Base-by-base conservation (phyloP, 2,113 vertebrate species). In the Lophochroa leadbeateri region DNA sequence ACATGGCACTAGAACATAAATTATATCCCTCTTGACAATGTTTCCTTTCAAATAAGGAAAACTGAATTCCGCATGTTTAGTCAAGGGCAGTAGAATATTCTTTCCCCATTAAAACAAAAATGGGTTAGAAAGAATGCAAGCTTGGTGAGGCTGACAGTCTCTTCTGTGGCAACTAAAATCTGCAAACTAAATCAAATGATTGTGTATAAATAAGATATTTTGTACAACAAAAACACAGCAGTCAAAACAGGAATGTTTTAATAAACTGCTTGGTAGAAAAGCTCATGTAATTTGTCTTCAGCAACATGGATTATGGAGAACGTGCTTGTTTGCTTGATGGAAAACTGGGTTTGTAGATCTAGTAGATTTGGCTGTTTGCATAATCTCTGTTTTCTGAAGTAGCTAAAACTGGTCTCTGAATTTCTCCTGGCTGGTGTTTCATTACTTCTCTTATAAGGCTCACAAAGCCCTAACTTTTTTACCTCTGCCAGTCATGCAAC, bases 21-120 rank as follows among this genome's bases (percentile, higher is more conserved):
- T 97, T 91, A 65, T 61, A 72, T 93, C 37, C 44, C 31, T 87
- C 81, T 72, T 86, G 91, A 96, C 83, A 94, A 52, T 87, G 44
- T 93, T 94, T 76, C 77, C 63, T 91, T 94, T 96, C 80, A 92
- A 35, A 82, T 86, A 85, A 11, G 49, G 81, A 87, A 82, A 92
- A 79, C 74, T 39, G 44, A 92, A 61, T 95, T 69, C 49, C 82
- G 31, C 86, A 46, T 4, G 1, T 89, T 94, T 28, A 79, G 57
- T 93, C 72, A 68, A 93, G 81, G 83, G 60, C 81, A 82, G n/a
- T 68, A 60, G 58, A 83, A 75, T 92, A 75, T 77, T 90, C 37
- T 77, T 90, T 88, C 46, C 55, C 43, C 27, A 70, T 83, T n/a
- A 50, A 89, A 96, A 82, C 29, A 61, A n/a, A 74, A 93, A 65